Base-by-base conservation (phyloP, 1,140 invertebrate species). In the Colletes latitarsis region DNA sequence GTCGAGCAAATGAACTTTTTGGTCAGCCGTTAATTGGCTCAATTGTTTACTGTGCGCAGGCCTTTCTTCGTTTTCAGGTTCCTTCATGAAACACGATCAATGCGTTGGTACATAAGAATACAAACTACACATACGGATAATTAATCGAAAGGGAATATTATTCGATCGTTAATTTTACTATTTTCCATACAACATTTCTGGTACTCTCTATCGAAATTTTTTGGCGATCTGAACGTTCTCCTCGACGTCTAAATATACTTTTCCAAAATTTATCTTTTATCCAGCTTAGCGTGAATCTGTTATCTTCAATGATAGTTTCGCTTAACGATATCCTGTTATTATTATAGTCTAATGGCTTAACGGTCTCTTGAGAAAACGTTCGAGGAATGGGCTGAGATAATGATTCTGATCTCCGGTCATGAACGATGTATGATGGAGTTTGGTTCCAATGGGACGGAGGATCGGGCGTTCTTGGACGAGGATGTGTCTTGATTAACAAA, bases 1-100 rank as follows among this genome's bases (percentile, higher is more conserved):
- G 8, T 90, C 90, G 10, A 94, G 84, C 17, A 93, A 88, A 41
- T 92, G 91, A 39, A 89, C 87, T 74, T 93, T 93, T 68, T 94
- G 92, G 71, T 93, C 90, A 6, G 90, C 75, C 14, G 91, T 93
- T 10, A 94, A 82, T 79, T 92, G 90, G 57, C 89, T 92, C 82
- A 94, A 82, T 82, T 93, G 89, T 76, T 92, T 93, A 46, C 89
- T 84, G 87, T 88, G 90, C 19, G 83, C 80, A 1, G 90, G 90
- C 21, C 84, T 84, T 68, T 93, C 93, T 41, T 92, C 91, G 46
- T 84, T 86, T 72, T 93, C 93, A 9, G 89, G 82, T 84, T 93
- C 92, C 93, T 93, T 62, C 55, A 82, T 62, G 69, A 80, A 87
- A 81, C 41, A 78, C 49, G 46, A 73, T 41, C 67, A 49, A 82